phyloP scores from a whole-genome alignment of 2,113 vertebrate genomes.

The rabbit (Oryctolagus cuniculus) region mOryCun1.1 NC_091432.1:119890501-119891000 shows the following conservation, averaged over 20 bases:
- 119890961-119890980: constrained; percentile 73
- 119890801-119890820: constrained; percentile 61
- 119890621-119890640: constrained; percentile 85
- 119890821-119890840: constrained; percentile 78
- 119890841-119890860: constrained; percentile 87
- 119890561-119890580: constrained; percentile 81
- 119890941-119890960: constrained; percentile 76
- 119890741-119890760: constrained; percentile 30
- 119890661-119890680: constrained; percentile 84
- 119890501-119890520: constrained; percentile 82
- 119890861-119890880: constrained; percentile 83
- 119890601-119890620: constrained; percentile 85
- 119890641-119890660: constrained; percentile 84
- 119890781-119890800: constrained; percentile 34
- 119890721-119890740: constrained; percentile 85
- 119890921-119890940: constrained; percentile 85
- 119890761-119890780: constrained; percentile 81
- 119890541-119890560: constrained; percentile 71
- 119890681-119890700: constrained; percentile 88
- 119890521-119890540: constrained; percentile 79
- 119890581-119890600: constrained; percentile 87
- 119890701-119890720: constrained; percentile 85
- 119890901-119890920: constrained; percentile 82
- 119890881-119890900: constrained; percentile 86
- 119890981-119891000: constrained; percentile 20